A percentile compares a stretch with the other conserved stretches of the same genome.
Evolutionary conservation across 2,113 vertebrate species (phyloP).

Genomic region (Pitta sordida): DNA sequence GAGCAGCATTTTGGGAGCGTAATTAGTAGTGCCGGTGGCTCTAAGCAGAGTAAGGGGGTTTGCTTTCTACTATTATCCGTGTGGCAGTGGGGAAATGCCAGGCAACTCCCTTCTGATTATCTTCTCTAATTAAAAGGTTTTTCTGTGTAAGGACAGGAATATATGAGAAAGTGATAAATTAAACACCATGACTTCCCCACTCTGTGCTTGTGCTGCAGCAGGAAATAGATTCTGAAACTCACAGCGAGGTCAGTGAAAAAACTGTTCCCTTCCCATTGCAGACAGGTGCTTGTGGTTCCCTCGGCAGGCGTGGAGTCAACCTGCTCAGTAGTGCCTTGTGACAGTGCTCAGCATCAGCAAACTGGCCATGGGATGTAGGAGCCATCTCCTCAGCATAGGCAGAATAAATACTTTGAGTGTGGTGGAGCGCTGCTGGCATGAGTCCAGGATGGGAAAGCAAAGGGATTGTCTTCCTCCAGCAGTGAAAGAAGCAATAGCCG

Average conservation of each 20-base stretch:
- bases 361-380: fast-evolving
- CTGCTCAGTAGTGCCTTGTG: not conserved
- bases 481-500: not conserved
- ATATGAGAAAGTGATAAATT: slow-evolving; percentile 54
- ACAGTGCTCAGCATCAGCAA: not conserved
- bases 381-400: not conserved
- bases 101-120: slow-evolving; percentile 47
- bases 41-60: slow-evolving; percentile 29
- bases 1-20: slow-evolving; percentile 64
- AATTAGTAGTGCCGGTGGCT: slow-evolving; percentile 43
- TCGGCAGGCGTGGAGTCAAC: not conserved
- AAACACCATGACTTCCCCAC: not conserved
- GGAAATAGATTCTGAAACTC: slow-evolving; percentile 19
- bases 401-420: not conserved
- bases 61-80: slow-evolving; percentile 11
- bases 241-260: not conserved
- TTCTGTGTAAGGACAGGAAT: slow-evolving; percentile 39
- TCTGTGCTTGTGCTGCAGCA: slow-evolving; percentile 3
- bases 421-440: not conserved
- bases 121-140: slow-evolving; percentile 67
- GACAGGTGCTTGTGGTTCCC: not conserved
- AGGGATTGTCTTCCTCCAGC: not conserved
- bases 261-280: not conserved
- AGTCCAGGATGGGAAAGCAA: not conserved
- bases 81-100: not conserved